A percentile compares a stretch with the other conserved stretches of the same genome.
phyloP scores from a whole-genome alignment of 2,888 invertebrate genomes.

The Hedya salicella region DNA sequence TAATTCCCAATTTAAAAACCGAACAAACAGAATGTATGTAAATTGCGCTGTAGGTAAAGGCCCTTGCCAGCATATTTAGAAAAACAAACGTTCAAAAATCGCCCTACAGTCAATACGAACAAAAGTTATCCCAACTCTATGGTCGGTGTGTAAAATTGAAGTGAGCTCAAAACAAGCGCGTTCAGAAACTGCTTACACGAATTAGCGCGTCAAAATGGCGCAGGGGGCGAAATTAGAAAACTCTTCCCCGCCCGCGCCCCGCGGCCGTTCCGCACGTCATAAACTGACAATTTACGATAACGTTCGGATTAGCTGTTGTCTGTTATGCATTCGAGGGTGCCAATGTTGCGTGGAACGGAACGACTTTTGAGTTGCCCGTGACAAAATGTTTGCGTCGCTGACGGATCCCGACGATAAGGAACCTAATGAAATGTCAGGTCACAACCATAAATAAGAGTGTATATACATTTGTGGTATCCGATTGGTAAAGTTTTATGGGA shows the following conservation, averaged over 20 bases:
- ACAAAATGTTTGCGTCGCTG: constrained; percentile 19
- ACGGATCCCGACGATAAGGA: constrained; percentile 22
- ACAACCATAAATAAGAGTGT: background rate
- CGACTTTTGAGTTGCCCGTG: constrained; percentile 39
- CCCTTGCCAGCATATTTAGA: constrained; percentile 58
- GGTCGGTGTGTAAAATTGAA: constrained; percentile 64
- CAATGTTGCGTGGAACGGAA: constrained; percentile 46
- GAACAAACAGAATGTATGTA: constrained; percentile 83
- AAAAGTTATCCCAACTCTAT: constrained; percentile 52
- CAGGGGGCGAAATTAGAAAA: constrained; percentile 83
- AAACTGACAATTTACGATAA: constrained; percentile 86
- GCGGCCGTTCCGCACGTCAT: constrained; percentile 84
- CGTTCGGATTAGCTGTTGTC: constrained; percentile 82
- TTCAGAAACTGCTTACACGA: constrained; percentile 85
- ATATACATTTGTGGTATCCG: background rate
- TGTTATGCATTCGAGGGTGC: constrained; percentile 61
- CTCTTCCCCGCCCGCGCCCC: constrained; percentile 66
- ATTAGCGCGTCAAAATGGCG: constrained; percentile 84
- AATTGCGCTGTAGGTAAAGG: constrained; percentile 82
- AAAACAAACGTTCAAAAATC: constrained; percentile 47
- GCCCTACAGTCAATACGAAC: constrained; percentile 54
- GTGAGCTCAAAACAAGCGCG: constrained; percentile 82
- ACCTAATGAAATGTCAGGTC: constrained; percentile 6
- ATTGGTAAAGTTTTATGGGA: no score
- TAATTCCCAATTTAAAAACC: constrained; percentile 84